Evolutionary conservation across 2,888 invertebrate species (phyloP), one percentile per base, ranked within the genome.

Genomic region (Syrista parreyssii): DNA sequence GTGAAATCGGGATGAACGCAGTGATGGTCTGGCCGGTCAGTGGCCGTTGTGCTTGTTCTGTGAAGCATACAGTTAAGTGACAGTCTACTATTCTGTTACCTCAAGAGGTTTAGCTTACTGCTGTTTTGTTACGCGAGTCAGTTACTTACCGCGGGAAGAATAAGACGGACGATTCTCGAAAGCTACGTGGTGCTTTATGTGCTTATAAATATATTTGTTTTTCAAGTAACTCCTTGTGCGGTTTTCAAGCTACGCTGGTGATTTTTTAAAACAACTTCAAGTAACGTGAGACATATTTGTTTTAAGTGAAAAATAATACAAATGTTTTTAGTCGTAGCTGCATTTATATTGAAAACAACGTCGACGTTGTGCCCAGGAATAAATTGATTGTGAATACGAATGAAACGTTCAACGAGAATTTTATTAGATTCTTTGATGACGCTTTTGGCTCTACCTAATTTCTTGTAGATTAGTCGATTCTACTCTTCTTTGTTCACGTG

Each of bases 161-260:
- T 55, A 55, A 91, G 1, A 84, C 81, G 33, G 91, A 80, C 73
- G 90, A 85, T 0, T 84, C 86, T 34, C 75, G 69, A 12, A 68
- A n/a, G 0, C 82, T 69, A 55, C 23, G 40, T 55, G 23, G 23
- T 55, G 40, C 2, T 55, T 23, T 55, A 23, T 23, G 23, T 6
- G 40, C 23, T 55, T 55, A 55, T 55, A 55, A 55, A 55, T 55
- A 23, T 55, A 55, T 55, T 55, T 23, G 1, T 23, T 4, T 34
- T 9, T 55, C 23, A 55, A 55, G 23, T 23, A 55, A 9, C 6
- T 15, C 23, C 40, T 55, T 9, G 40, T 9, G 40, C 40, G 40
- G 15, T 40, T 23, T 6, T 15, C 2, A 23, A 40, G 4, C 15
- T 15, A 9, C 0, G 9, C 2, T 23, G 9, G 4, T 34, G 9